A percentile compares a stretch with the other conserved stretches of the same genome.
These are phyloP conservation scores for Alsophila aescularia DNA, from an alignment of 2,888 invertebrate species.

Conservation along the genomic window DNA sequence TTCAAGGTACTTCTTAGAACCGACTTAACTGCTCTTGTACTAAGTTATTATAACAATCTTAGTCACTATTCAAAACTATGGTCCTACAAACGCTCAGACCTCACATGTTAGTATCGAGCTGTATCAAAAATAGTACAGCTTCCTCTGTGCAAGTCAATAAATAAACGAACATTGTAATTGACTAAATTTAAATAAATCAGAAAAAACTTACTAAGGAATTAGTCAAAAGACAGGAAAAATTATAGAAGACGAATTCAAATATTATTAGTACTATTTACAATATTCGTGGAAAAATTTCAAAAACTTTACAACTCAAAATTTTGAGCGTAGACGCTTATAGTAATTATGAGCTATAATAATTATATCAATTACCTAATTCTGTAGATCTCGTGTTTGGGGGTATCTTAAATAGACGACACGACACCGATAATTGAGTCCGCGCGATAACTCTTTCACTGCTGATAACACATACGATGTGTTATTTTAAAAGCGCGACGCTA, in stretches of 20 bases:
- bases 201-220: background rate
- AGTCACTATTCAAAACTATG: too few relatives aligned
- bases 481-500: too few relatives aligned
- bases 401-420: too few relatives aligned
- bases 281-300: conserved; percentile 16
- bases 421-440: too few relatives aligned
- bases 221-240: conserved; percentile 7
- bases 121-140: background rate
- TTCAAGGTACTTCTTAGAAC: too few relatives aligned
- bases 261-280: conserved; percentile 8
- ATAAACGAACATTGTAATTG: background rate
- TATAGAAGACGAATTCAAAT: background rate
- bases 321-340: conserved; percentile 7
- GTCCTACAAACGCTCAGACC: too few relatives aligned
- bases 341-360: background rate
- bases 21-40: too few relatives aligned
- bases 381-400: too few relatives aligned
- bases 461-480: too few relatives aligned
- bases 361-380: background rate
- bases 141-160: background rate
- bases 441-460: too few relatives aligned
- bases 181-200: conserved; percentile 9
- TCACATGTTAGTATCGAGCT: too few relatives aligned
- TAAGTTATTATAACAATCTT: too few relatives aligned
- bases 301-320: conserved; percentile 7